These are phyloP conservation scores for Galbula dea DNA, from an alignment of 2,113 vertebrate genomes.

Conservation along the genomic window DNA sequence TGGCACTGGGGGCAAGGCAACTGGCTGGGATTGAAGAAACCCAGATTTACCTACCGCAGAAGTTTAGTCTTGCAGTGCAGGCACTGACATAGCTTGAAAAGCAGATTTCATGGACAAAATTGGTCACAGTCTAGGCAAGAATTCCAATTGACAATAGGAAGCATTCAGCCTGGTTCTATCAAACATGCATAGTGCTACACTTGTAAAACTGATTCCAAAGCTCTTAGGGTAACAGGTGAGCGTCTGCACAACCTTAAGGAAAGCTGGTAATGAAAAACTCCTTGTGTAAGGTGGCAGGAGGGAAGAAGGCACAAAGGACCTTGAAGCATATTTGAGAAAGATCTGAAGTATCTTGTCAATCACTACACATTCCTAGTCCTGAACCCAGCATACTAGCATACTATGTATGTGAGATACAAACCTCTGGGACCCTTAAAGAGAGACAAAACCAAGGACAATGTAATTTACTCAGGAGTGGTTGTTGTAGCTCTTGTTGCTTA, in stretches of 20 bases:
- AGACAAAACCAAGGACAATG: background rate
- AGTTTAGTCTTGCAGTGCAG: background rate
- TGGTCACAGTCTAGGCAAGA: background rate
- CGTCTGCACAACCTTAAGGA: background rate
- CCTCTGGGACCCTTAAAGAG: background rate
- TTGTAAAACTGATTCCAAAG: background rate
- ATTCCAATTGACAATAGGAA: background rate
- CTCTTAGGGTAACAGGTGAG: background rate
- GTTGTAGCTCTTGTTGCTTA: background rate
- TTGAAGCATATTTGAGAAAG: background rate
- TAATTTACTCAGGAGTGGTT: background rate
- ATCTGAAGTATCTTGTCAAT: background rate
- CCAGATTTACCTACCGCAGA: background rate
- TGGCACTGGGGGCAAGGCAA: background rate
- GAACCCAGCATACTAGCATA: background rate
- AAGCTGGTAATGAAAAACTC: background rate
- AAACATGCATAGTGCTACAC: fast-evolving
- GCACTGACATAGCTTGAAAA: background rate
- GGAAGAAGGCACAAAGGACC: background rate
- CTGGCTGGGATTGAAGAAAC: background rate
- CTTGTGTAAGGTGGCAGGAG: background rate
- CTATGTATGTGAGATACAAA: background rate
- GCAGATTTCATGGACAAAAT: background rate
- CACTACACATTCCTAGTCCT: background rate
- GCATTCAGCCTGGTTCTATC: background rate